phyloP scores from a whole-genome alignment of 2,888 invertebrate genomes.

The Willowsia nigromaculata region DNA sequence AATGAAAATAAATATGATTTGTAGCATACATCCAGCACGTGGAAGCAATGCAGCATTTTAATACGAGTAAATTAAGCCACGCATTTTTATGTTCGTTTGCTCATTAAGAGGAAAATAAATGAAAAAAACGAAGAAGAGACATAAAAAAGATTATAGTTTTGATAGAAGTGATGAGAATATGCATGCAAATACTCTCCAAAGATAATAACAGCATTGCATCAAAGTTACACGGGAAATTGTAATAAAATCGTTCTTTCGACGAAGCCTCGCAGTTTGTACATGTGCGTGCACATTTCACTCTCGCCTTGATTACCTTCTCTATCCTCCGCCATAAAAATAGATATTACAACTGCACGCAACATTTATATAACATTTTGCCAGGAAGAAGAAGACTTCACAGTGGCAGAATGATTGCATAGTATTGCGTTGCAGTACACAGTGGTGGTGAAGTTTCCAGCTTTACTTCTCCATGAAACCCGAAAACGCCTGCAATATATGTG shows the following conservation, averaged over 20 bases:
- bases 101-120: constrained; percentile 39
- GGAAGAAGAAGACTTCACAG: not conserved
- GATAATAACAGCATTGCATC: constrained; percentile 53
- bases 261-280: not conserved
- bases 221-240: constrained; percentile 37
- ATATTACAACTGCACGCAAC: constrained; percentile 53
- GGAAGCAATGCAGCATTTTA: too few relatives aligned
- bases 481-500: too few relatives aligned
- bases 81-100: too few relatives aligned
- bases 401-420: not conserved
- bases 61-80: too few relatives aligned
- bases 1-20: constrained; percentile 16
- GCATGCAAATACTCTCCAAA: not conserved
- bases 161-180: constrained; percentile 28
- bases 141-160: constrained; percentile 36
- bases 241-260: constrained; percentile 4
- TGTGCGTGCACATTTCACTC: constrained; percentile 18
- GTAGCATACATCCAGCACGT: not conserved
- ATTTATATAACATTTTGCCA: not conserved
- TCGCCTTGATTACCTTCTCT: not conserved
- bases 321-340: constrained; percentile 7
- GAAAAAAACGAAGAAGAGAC: constrained; percentile 2
- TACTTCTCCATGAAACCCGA: not conserved
- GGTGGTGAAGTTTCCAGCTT: not conserved
- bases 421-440: not conserved